Conservation (phyloP, 2,888 invertebrate species). For the Callyntrura guangdongensis region DNA sequence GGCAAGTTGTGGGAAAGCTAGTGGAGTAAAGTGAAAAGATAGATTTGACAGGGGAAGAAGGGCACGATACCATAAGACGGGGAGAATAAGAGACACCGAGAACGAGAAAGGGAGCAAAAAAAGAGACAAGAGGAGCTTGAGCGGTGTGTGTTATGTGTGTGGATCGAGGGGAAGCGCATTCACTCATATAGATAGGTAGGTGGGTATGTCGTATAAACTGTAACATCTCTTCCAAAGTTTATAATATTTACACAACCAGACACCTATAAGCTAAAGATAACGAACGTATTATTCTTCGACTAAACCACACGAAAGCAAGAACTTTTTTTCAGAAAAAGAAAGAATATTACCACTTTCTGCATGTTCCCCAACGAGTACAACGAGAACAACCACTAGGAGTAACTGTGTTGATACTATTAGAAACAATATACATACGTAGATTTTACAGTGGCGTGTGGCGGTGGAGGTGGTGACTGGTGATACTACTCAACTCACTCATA, state of each 20-base stretch:
- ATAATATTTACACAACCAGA: not conserved
- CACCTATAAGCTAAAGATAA: conserved; percentile 51
- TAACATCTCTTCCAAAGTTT: conserved; percentile 52
- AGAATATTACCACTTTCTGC: conserved; percentile 47
- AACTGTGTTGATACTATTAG: too few relatives aligned
- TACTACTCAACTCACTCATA: conserved; percentile 46
- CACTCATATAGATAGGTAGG: too few relatives aligned
- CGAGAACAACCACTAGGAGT: too few relatives aligned
- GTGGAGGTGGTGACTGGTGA: conserved; percentile 44
- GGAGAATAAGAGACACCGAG: conserved; percentile 45
- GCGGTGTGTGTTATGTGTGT: conserved; percentile 71
- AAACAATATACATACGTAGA: conserved; percentile 28
- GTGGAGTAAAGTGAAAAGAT: conserved; percentile 75
- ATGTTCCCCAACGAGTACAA: too few relatives aligned
- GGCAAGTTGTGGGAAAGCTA: conserved; percentile 75
- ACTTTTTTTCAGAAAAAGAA: conserved; percentile 43
- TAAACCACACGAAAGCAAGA: conserved; percentile 65
- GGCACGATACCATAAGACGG: conserved; percentile 74
- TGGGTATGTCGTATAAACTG: conserved; percentile 71
- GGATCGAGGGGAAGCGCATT: conserved; percentile 68
- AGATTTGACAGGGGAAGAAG: conserved; percentile 76
- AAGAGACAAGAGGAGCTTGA: conserved; percentile 62
- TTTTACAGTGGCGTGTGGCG: conserved; percentile 50
- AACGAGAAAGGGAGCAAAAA: conserved; percentile 43
- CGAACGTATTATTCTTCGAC: conserved; percentile 60